phyloP scores from a whole-genome alignment of 2,113 vertebrate species.

The Hyperoodon ampullatus region DNA sequence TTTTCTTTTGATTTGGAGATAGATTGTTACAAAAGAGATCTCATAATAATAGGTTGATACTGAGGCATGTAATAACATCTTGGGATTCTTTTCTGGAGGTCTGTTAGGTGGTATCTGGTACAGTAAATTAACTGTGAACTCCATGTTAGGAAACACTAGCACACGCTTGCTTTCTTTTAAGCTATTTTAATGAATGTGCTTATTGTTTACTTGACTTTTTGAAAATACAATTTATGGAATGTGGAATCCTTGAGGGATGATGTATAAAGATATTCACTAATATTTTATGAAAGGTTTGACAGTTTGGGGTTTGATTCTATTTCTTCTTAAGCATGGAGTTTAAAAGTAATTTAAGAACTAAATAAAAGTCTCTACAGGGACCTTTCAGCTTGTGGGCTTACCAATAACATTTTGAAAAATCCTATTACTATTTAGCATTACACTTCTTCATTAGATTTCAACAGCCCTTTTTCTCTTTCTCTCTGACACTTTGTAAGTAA shows the following conservation, averaged over 20 bases:
- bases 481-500: constrained; percentile 57
- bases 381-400: constrained; percentile 52
- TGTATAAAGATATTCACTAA: constrained; percentile 39
- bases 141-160: not conserved
- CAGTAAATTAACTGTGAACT: not conserved
- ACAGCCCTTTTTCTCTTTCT: constrained; percentile 49
- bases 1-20: constrained; percentile 51
- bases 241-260: constrained; percentile 49
- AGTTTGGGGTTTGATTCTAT: constrained; percentile 66
- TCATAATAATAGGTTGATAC: not conserved
- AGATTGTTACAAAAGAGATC: constrained; percentile 20
- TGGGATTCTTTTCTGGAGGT: constrained; percentile 29
- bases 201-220: constrained; percentile 60
- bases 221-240: constrained; percentile 46
- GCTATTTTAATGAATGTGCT: constrained; percentile 43
- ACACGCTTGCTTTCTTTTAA: constrained; percentile 4
- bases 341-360: constrained; percentile 67
- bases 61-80: not conserved
- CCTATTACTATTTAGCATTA: constrained; percentile 61
- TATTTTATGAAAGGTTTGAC: constrained; percentile 69
- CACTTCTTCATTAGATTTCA: constrained; percentile 71
- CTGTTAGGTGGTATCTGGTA: not conserved
- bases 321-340: constrained; percentile 61
- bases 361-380: constrained; percentile 63
- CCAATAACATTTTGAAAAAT: constrained; percentile 70